Base-by-base conservation (phyloP, 2,888 invertebrate species). In the Bibio marci region DNA sequence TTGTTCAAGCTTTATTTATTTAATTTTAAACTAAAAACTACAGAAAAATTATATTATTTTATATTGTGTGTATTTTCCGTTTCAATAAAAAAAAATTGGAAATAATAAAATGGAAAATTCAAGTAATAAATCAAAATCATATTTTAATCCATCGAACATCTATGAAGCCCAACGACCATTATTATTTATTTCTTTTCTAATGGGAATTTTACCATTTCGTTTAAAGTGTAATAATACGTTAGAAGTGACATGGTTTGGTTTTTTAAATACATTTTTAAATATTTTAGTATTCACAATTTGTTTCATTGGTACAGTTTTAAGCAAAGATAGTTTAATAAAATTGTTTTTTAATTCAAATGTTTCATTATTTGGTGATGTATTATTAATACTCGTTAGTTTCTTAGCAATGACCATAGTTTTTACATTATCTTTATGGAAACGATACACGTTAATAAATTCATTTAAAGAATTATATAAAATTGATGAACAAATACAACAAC, bases 191-290 rank as follows among this genome's bases (percentile, higher is more conserved):
- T 22, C 5, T 22, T 22, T 22, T 22, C 4, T 22, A 22, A 22
- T 22, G 22, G 22, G 22, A 6, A 22, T 22, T 22, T 22, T 22
- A 22, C 22, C 22, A 22, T 22, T 22, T 22, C 22, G 22, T 22
- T 22, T 22, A 22, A 22, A 22, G 8, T 8, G 8, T 22, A 6
- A 8, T 22, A 22, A 22, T 22, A 22, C 4, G 8, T 18, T 40
- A 11, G 22, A 40, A 35, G 18, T 35, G 7, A 35, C 27, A 25
- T 19, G 30, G 8, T 40, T 35, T 31, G 40, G 40, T 25, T 40
- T 40, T 22, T 17, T 35, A 3, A 31, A 34, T 31, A n/a, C 34
- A 1, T 17, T 40, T 3, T 3, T 31, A 6, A 35, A 40, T 18
- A 27, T 40, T 13, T 25, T 7, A 5, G n/a, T 40, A 3, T 40